Base-by-base conservation (phyloP, 2,113 vertebrate species). In the Phasianus colchicus region DNA sequence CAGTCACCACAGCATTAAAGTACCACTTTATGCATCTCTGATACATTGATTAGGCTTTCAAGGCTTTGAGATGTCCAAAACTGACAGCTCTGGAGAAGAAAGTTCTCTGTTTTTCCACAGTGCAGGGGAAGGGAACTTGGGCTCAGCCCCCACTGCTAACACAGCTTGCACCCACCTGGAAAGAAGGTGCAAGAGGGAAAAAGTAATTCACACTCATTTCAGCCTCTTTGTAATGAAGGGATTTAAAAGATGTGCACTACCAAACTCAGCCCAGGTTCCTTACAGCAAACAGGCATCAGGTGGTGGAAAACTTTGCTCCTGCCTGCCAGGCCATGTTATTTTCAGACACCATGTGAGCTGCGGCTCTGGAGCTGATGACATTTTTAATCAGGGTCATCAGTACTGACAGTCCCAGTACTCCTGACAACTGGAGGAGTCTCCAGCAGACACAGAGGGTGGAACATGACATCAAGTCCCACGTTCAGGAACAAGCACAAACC, bases 371-470 rank as follows among this genome's bases (percentile, higher is more conserved):
- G 79, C 38, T 70, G n/a, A 83, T 95, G 94, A 94, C 94, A 88
- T 88, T 90, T 95, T 83, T 86, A 96, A 95, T 96, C 83, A 96
- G 92, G 86, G 90, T 92, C 80, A 92, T 94, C 90, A 95, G 76
- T 36, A 81, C 83, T 94, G 86, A 93, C 80, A 91, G 76, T 83
- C 43, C 90, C 36, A 32, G 76, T 42, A 57, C 75, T 88, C 45
- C 76, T 90, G 88, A 97, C 94, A 93, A 58, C 32, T 10, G 64
- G 70, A 89, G 47, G 29, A 92, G 61, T 86, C 76, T 89, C 89
- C 74, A 90, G 80, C 43, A 81, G 86, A 94, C 79, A 88, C 61
- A 95, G 83, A 0, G 1, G 52, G 80, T 86, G 86, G 83, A 94
- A 95, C 95, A 95, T 76, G 55, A 61, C 48, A 95, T 86, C 83